A percentile compares a stretch with the other conserved stretches of the same genome.
These are phyloP conservation scores for Corella eumyota DNA, from an alignment of 23 tunicate genomes.

Conservation along the genomic window DNA sequence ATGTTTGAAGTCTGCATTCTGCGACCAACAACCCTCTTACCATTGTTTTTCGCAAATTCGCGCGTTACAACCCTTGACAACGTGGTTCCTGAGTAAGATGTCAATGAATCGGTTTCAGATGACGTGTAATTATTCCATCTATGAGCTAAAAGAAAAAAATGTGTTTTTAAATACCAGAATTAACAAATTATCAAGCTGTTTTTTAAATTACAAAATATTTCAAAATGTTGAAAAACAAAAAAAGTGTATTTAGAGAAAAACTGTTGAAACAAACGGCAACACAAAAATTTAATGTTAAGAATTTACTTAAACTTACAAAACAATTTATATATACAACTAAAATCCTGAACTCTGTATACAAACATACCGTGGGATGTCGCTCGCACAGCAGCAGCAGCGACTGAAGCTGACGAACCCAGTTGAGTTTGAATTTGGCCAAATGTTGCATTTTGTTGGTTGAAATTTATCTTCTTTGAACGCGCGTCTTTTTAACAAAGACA, in stretches of 20 bases:
- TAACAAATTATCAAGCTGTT: too few species aligned
- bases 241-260: background rate
- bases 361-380: constrained; percentile 1
- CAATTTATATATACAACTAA: background rate
- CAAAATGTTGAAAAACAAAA: background rate
- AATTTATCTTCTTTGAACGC: background rate
- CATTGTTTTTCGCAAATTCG: constrained; percentile 13
- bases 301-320: background rate
- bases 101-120: constrained; percentile 2
- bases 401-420: constrained; percentile 76
- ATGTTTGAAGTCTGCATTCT: too few species aligned
- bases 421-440: constrained; percentile 25
- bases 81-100: background rate
- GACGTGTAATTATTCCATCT: too few species aligned
- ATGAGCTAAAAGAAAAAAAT: constrained; percentile 5
- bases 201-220: too few species aligned
- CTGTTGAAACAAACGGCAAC: background rate
- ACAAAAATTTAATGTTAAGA: background rate
- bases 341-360: background rate
- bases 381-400: constrained; percentile 22
- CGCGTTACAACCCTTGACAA: constrained; percentile 10
- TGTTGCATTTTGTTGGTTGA: constrained; percentile 15
- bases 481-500: background rate
- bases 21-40: constrained; percentile 14
- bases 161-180: too few species aligned